phyloP scores from a whole-genome alignment of 2,888 invertebrate species.

The Zonitis immaculata region DNA sequence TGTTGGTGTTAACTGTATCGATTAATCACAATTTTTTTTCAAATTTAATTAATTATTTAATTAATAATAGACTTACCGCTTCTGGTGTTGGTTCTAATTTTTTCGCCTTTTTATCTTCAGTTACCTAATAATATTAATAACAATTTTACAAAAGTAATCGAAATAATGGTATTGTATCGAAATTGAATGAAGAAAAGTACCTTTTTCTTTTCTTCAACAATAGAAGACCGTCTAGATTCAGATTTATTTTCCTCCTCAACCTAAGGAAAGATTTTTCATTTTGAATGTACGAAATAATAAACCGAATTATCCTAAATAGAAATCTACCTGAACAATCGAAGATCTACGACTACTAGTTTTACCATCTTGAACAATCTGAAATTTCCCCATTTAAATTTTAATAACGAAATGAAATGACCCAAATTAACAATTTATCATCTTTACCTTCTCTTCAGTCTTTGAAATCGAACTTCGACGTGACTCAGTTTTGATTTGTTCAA shows the following conservation, averaged over 20 bases:
- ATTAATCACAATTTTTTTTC: too few species aligned
- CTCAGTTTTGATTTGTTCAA: conserved; percentile 44
- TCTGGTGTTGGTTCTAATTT: conserved; percentile 42
- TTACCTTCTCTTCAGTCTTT: conserved; percentile 45
- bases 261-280: conserved; percentile 19
- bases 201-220: conserved; percentile 47
- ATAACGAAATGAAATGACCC: neutral
- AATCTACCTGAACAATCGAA: conserved; percentile 41
- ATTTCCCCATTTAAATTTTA: conserved; percentile 13
- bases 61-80: conserved; percentile 46
- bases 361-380: conserved; percentile 42
- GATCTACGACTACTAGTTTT: conserved; percentile 44
- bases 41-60: conserved; percentile 6
- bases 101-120: conserved; percentile 28
- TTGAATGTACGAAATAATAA: neutral
- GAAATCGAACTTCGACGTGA: conserved; percentile 44
- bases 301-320: neutral
- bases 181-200: conserved; percentile 22
- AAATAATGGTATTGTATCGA: neutral
- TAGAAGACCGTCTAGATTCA: conserved; percentile 50
- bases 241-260: conserved; percentile 49
- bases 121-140: conserved; percentile 27
- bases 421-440: neutral
- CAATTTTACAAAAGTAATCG: conserved; percentile 5
- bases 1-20: conserved; percentile 37